A percentile compares a stretch with the other conserved stretches of the same genome.
Evolutionary conservation across 2,113 vertebrate genomes (phyloP).

Genomic region (Hystrix cristata): DNA sequence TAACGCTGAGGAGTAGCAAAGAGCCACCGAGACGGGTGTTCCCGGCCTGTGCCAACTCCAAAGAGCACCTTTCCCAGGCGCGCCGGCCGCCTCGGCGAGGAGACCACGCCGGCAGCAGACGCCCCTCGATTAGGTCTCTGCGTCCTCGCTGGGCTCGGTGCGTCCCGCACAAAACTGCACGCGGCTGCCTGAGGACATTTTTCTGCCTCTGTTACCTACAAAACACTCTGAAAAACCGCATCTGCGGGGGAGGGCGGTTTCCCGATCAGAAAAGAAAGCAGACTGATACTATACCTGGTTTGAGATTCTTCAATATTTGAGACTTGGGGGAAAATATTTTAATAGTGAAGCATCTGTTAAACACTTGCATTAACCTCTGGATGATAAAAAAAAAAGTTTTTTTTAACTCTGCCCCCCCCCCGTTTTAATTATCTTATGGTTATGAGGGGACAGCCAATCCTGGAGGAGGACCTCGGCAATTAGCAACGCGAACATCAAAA

Average conservation of each 20-base stretch:
- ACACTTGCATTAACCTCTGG: constrained; percentile 90
- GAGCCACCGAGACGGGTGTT: neutral
- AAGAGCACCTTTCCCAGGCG: neutral
- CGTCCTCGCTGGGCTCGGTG: neutral
- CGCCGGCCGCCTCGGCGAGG: neutral
- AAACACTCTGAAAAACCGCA: neutral
- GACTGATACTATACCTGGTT: constrained; percentile 87
- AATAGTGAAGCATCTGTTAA: constrained; percentile 88
- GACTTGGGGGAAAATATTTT: constrained; percentile 74
- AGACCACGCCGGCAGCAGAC: neutral
- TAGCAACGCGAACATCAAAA: constrained; percentile 91
- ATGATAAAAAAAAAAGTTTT: constrained; percentile 85
- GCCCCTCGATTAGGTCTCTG: neutral
- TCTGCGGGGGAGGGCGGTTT: neutral
- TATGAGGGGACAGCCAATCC: constrained; percentile 90
- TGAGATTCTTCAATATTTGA: constrained; percentile 83
- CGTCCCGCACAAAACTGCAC: neutral
- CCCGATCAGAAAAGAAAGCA: constrained; percentile 46
- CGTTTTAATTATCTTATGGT: constrained; percentile 90
- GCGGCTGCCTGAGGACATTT: neutral
- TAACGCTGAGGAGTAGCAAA: neutral
- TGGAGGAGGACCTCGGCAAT: constrained; percentile 89
- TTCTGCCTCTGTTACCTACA: constrained; percentile 13
- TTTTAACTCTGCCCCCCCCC: constrained; percentile 78
- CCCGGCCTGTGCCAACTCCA: neutral